Base-by-base conservation (phyloP, 2,797 vertebrate species). In the Sparidentex hasta region DNA sequence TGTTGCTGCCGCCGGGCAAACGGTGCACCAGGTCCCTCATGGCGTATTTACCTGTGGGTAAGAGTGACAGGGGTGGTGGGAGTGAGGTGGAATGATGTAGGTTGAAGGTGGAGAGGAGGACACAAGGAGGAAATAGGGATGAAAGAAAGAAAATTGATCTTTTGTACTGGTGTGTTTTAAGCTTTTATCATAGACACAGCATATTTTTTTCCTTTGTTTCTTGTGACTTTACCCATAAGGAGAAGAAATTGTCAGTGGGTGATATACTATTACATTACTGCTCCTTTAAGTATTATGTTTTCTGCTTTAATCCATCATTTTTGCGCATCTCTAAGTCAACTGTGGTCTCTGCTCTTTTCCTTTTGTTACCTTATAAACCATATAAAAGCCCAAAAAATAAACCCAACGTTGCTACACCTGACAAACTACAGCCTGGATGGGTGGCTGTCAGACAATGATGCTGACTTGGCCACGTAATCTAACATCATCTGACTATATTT, bases 11-110 rank as follows among this genome's bases (percentile, higher is more conserved):
- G 7, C 98, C 97, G 0, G 98, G 98, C 83, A 99, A 96, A 79
- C 98, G 96, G 88, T 99, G 97, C 77, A 99, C 98, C 84, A 99
- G 94, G 95, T 99, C 98, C 88, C 98, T 96, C 98, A 99, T 99
- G 91, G 98, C 98, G 41, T 99, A 99, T 90, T 99, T 99, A 93
- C 98, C 98, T 99, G 93, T 82, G 54, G 78, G n/a, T 2, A 27
- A 48, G 65, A 91, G 76, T 67, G 80, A 77, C 41, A 65, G 41
- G 54, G 23, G 2, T 13, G 23, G 59, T 41, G 9, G 17, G 21
- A 6, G 16, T 2, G 17, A 44, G 17, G 27, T 21, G 47, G 20
- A 69, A 33, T 43, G 44, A 79, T 65, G 25, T 29, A 77, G 56
- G 38, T 55, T 38, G 14, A 57, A 44, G 46, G 33, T 61, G 14